Conservation (phyloP, 2,113 vertebrate species). For the Aegithalos caudatus region DNA sequence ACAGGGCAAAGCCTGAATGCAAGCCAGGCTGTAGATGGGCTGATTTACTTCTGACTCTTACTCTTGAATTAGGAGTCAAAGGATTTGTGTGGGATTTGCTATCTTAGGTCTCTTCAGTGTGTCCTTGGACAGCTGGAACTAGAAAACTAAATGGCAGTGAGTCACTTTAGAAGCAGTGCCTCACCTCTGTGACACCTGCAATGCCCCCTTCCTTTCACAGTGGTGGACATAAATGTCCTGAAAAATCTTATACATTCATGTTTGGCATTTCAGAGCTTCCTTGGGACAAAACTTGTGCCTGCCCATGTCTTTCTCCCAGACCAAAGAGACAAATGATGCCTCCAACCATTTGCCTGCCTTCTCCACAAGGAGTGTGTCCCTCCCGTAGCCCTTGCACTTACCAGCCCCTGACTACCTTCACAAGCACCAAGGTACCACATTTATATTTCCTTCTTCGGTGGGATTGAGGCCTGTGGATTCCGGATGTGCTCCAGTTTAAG, state of each 20-base stretch:
- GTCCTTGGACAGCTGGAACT: not conserved
- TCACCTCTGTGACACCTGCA: not conserved
- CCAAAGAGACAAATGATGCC: not conserved
- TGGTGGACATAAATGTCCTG: not conserved
- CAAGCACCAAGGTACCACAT: not conserved
- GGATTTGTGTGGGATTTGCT: not conserved
- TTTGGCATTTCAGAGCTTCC: not conserved
- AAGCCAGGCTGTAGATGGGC: not conserved
- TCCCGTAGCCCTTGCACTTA: not conserved
- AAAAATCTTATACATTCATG: rapidly evolving
- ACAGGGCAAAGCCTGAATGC: not conserved
- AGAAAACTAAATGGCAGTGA: not conserved
- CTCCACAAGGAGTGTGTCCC: not conserved
- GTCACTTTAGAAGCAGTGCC: not conserved
- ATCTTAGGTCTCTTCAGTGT: not conserved
- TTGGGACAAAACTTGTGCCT: rapidly evolving
- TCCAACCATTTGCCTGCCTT: not conserved
- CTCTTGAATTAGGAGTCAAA: not conserved
- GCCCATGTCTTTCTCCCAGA: not conserved
- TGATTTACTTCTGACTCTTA: not conserved
- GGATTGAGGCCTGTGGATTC: not conserved
- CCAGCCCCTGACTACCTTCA: not conserved
- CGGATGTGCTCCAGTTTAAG: not conserved
- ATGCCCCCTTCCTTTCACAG: not conserved
- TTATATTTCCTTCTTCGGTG: not conserved